Conservation (phyloP, 2,113 vertebrate genomes). For the Microtus pennsylvanicus region DNA sequence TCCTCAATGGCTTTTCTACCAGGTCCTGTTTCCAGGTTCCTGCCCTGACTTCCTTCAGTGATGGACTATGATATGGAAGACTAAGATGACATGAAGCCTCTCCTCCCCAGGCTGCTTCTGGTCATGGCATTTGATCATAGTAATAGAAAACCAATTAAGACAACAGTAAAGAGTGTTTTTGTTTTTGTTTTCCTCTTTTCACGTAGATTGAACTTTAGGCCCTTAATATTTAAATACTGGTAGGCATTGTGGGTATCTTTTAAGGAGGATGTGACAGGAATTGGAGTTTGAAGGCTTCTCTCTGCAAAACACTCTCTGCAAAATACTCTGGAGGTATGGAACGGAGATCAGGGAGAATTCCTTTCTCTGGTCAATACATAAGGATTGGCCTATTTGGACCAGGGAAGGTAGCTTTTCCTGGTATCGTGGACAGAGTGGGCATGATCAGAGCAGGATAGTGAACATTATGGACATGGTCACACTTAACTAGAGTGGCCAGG, state of each 20-base stretch:
- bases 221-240: neutral
- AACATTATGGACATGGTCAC: neutral
- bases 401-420: neutral
- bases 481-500: neutral
- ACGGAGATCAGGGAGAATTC: neutral
- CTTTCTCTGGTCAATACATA: neutral
- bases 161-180: neutral
- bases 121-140: neutral
- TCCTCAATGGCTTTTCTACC: neutral
- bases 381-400: rapidly evolving
- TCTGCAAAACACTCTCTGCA: neutral
- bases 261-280: neutral
- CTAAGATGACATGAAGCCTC: neutral
- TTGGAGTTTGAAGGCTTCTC: neutral
- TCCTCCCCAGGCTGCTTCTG: neutral
- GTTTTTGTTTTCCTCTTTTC: neutral
- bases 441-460: neutral
- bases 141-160: neutral
- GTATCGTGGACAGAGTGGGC: neutral
- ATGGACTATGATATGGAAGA: neutral
- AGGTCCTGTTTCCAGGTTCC: neutral
- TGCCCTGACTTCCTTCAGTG: neutral
- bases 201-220: neutral
- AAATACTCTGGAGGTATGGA: neutral
- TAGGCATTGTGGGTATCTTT: slow-evolving; percentile 4